A percentile compares a stretch with the other conserved stretches of the same genome.
These are phyloP conservation scores for Papilio polyxenes DNA, from an alignment of 1,140 invertebrate species.

Conservation along the genomic window DNA sequence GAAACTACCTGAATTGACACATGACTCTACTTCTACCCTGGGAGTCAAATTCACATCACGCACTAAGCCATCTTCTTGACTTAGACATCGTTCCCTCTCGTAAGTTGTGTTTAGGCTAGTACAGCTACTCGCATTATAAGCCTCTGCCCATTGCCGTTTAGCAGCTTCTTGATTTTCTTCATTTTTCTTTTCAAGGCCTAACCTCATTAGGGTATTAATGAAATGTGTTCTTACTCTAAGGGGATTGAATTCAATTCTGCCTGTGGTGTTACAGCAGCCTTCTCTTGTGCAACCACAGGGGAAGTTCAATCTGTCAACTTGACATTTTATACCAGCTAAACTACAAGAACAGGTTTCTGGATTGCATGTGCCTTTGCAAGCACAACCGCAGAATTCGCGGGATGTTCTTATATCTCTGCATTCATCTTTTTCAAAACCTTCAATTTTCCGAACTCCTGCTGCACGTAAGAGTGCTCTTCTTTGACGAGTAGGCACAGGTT, in stretches of 20 bases:
- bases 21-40: slow-evolving; percentile 83
- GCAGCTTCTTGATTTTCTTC: slow-evolving; percentile 73
- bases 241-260: slow-evolving; percentile 97
- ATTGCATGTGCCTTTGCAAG: slow-evolving; percentile 96
- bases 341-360: slow-evolving; percentile 97
- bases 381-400: slow-evolving; percentile 96
- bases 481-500: slow-evolving; percentile 96
- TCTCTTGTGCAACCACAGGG: slow-evolving; percentile 98
- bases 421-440: slow-evolving; percentile 95
- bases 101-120: slow-evolving; percentile 55
- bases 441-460: slow-evolving; percentile 96
- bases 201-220: slow-evolving; percentile 96
- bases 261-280: slow-evolving; percentile 95
- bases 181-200: slow-evolving; percentile 90
- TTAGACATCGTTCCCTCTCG: slow-evolving; percentile 61
- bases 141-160: slow-evolving; percentile 69
- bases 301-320: slow-evolving; percentile 97
- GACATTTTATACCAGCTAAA: slow-evolving; percentile 97
- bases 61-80: slow-evolving; percentile 69
- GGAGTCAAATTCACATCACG: slow-evolving; percentile 81
- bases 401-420: slow-evolving; percentile 95
- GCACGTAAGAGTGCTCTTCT: slow-evolving; percentile 91
- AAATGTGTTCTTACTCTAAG: slow-evolving; percentile 98
- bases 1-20: slow-evolving; percentile 84
- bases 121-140: slow-evolving; percentile 59